These are phyloP conservation scores for Poeciliopsis turneri DNA, from an alignment of 2,797 vertebrate genomes.

Conservation along the genomic window DNA sequence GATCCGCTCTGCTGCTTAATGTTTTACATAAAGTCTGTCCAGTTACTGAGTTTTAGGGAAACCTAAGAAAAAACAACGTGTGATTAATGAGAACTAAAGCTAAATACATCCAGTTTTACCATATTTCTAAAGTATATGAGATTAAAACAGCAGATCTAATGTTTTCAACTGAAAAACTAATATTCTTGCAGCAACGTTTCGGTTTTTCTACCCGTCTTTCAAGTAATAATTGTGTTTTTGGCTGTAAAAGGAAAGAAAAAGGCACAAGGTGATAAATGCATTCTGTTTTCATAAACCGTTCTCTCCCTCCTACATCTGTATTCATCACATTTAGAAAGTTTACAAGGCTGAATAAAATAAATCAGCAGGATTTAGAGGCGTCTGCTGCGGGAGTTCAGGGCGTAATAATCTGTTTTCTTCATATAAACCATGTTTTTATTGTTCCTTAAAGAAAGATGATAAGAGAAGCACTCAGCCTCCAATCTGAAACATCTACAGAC, in stretches of 20 bases:
- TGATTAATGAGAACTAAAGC: background rate
- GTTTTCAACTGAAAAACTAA: background rate
- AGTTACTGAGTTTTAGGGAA: background rate
- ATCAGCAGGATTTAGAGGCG: background rate
- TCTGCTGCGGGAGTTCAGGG: background rate
- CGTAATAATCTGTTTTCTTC: background rate
- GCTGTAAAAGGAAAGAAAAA: slow-evolving; percentile 1
- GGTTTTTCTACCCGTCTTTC: background rate
- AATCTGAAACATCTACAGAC: background rate
- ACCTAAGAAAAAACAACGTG: background rate
- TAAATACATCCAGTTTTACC: background rate
- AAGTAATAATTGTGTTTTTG: background rate
- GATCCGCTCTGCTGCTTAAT: background rate
- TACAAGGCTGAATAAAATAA: background rate
- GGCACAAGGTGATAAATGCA: slow-evolving; percentile 1
- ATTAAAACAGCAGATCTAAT: background rate
- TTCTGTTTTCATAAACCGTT: background rate
- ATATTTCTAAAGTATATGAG: background rate
- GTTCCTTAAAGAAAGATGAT: background rate
- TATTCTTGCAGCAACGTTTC: background rate
- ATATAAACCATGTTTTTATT: background rate
- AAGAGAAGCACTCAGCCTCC: background rate
- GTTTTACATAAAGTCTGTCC: background rate
- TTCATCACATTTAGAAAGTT: background rate
- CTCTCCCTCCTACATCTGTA: background rate